These are phyloP conservation scores for Drosophila planitibia DNA, from an alignment of 2,888 invertebrate species.

Conservation along the genomic window DNA sequence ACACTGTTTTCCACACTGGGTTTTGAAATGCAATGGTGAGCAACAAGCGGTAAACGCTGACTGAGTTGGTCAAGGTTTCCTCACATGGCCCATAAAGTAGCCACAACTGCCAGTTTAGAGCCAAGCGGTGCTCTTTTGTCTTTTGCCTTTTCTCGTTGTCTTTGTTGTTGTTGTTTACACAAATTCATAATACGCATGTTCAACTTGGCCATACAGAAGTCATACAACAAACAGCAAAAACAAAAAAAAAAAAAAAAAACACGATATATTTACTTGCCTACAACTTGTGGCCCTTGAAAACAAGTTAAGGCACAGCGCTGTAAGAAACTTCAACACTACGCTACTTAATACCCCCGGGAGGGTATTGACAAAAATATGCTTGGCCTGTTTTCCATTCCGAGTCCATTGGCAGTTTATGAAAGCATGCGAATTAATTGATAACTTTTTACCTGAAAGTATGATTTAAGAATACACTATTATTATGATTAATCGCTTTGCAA, in stretches of 20 bases:
- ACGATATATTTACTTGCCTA: constrained; percentile 36
- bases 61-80: constrained; percentile 78
- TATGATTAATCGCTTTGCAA: background rate
- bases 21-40: constrained; percentile 70
- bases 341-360: constrained; percentile 14
- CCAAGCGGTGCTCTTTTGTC: constrained; percentile 49
- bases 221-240: constrained; percentile 13
- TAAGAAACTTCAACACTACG: constrained; percentile 27
- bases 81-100: constrained; percentile 61
- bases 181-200: constrained; percentile 63
- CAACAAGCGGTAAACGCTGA: constrained; percentile 45
- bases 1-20: constrained; percentile 46
- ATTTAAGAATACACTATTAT: background rate
- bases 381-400: background rate
- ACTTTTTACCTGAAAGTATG: background rate
- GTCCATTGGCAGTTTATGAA: background rate
- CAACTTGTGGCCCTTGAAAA: constrained; percentile 57
- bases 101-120: constrained; percentile 40
- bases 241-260: background rate
- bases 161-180: constrained; percentile 37
- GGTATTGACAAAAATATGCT: background rate
- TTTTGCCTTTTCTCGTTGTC: constrained; percentile 9
- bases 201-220: constrained; percentile 33
- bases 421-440: background rate
- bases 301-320: constrained; percentile 36